Evolutionary conservation across 2,797 vertebrate species (phyloP), one percentile per base, ranked within the genome.

Genomic region (Lates japonicus): DNA sequence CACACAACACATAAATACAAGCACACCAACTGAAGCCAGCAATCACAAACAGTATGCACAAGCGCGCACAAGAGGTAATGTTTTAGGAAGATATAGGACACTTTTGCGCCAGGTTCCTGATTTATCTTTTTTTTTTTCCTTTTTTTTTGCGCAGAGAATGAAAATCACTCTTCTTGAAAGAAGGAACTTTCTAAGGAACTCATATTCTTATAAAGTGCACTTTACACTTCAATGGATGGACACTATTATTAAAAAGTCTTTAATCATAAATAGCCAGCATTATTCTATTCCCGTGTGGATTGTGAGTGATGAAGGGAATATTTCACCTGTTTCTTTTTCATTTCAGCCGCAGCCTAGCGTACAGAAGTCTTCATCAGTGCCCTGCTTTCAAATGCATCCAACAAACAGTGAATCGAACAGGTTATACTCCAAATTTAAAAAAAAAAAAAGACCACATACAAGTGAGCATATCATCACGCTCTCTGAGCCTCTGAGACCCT

Each of bases 41-140:
- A 81, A 87, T 77, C 84, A 92, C 87, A 87, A 83, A 93, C 76
- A 33, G 80, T 76, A 81, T 41, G 85, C 90, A 93, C 89, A 88
- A 87, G 70, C 70, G 22, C 71, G 54, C 88, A 91, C 87, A 80
- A 90, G 93, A 94, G 91, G 92, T 95, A 90, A 92, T 85, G 91
- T 92, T 91, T 84, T 84, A 82, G 89, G 87, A 93, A 89, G 91
- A 92, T 81, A 92, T 80, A 84, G 87, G 90, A 94, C 91, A 93
- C 88, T 85, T 88, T 87, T 82, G 87, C 86, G 77, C 88, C 86
- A 82, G 61, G 68, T 88, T 93, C 84, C 84, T 87, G 81, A 88
- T 91, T 75, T 59, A 17, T 76, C n/a, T 83, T 79, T 61, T 59
- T 69, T 52, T 70, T 49, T 73, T 75, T 72, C 25, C 44, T 62